These are phyloP conservation scores for Numenius arquata DNA, from an alignment of 2,113 vertebrate genomes.

Conservation along the genomic window DNA sequence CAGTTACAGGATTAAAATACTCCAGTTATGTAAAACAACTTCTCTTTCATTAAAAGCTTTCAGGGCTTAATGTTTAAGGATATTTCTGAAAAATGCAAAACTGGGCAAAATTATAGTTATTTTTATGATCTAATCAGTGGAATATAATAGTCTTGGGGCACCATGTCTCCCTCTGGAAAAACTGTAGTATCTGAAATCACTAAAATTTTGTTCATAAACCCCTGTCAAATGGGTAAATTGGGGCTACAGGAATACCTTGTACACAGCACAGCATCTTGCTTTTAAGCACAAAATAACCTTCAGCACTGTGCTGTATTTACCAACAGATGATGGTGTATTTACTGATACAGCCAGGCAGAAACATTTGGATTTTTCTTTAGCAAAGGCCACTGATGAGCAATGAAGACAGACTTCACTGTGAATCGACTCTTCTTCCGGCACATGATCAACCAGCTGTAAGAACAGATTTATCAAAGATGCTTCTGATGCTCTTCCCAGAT, in stretches of 20 bases:
- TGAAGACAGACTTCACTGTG: neutral
- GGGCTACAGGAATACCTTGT: neutral
- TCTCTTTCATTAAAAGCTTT: neutral
- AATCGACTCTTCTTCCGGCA: neutral
- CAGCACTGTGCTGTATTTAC: neutral
- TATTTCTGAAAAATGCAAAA: neutral
- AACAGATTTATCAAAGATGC: neutral
- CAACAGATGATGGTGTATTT: fast-evolving
- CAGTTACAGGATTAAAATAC: neutral
- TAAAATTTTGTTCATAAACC: neutral
- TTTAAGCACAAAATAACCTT: neutral
- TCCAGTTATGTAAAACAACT: neutral
- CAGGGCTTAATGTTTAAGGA: neutral
- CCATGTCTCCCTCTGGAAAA: neutral
- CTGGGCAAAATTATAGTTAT: neutral
- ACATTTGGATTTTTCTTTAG: neutral
- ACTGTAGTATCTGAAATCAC: neutral
- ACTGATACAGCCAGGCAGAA: neutral
- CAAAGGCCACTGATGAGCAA: neutral
- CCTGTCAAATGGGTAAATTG: neutral
- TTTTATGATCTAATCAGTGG: neutral
- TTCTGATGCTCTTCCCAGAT: neutral
- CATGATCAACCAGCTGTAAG: neutral
- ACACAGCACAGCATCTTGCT: neutral
- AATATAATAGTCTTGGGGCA: neutral